These are phyloP conservation scores for Sparidentex hasta DNA, from an alignment of 2,797 vertebrate genomes.

Conservation along the genomic window DNA sequence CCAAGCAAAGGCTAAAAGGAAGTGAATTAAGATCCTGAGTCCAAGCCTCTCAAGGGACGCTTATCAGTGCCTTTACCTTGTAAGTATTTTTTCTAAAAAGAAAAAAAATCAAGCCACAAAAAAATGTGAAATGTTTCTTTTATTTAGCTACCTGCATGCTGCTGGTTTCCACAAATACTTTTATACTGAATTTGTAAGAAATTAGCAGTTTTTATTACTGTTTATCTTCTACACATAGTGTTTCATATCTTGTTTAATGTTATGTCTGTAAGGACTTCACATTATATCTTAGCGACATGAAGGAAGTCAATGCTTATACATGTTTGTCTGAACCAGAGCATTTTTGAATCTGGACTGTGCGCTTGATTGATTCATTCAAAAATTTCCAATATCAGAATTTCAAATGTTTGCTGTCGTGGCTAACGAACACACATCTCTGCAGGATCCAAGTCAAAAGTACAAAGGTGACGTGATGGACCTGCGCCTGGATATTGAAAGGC, in stretches of 20 bases:
- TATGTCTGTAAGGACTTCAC: neutral
- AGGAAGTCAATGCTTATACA: conserved; percentile 32
- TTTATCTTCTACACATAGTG: conserved; percentile 25
- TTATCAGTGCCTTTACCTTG: conserved; percentile 93
- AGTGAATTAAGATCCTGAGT: conserved; percentile 97
- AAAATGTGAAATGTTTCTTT: conserved; percentile 60
- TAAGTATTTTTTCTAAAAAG: conserved; percentile 93
- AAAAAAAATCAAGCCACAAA: conserved; percentile 76
- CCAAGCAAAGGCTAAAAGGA: conserved; percentile 91
- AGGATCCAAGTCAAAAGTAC: conserved; percentile 93
- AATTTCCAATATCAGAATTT: neutral
- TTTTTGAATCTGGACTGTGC: conserved; percentile 4
- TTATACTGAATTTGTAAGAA: conserved; percentile 2
- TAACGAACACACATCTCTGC: conserved; percentile 60
- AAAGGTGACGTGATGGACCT: conserved; percentile 97
- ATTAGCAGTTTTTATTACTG: neutral
- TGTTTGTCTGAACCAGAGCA: conserved; percentile 10
- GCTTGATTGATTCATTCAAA: conserved; percentile 20
- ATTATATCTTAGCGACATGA: conserved; percentile 42
- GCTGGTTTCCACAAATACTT: conserved; percentile 61
- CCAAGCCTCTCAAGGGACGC: conserved; percentile 97
- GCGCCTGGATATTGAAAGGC: conserved; percentile 96
- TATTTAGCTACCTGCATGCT: conserved; percentile 78
- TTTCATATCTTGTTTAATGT: conserved; percentile 3
- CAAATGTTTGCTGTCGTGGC: neutral